Evolutionary conservation across 2,888 invertebrate genomes (phyloP).

Genomic region (Thumatha senex): DNA sequence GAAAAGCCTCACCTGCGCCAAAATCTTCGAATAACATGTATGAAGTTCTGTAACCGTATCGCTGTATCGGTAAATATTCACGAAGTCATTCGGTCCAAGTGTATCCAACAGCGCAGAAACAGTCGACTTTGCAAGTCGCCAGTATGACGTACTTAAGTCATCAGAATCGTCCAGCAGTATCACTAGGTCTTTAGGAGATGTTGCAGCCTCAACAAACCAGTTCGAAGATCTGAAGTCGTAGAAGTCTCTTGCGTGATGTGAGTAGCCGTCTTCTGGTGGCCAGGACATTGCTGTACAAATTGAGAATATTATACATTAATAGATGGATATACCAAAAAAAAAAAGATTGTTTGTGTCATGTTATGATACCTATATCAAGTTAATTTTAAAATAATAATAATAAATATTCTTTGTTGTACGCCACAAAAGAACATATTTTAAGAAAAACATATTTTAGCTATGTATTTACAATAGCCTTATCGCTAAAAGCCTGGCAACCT

Average conservation of each 20-base stretch:
- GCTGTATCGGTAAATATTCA: constrained; percentile 96
- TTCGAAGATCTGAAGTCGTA: constrained; percentile 97
- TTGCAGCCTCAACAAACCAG: constrained; percentile 99
- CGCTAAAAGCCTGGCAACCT: no score
- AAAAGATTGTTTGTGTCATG: no score
- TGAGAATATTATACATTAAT: background rate
- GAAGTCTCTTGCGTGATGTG: constrained; percentile 91
- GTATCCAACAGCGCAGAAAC: constrained; percentile 96
- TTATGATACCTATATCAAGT: no score
- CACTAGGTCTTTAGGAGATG: constrained; percentile 98
- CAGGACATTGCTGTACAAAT: constrained; percentile 87
- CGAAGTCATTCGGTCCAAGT: constrained; percentile 97
- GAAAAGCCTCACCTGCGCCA: constrained; percentile 88
- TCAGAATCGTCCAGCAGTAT: constrained; percentile 96
- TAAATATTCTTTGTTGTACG: no score
- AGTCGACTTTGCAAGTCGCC: constrained; percentile 94
- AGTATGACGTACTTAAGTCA: constrained; percentile 92
- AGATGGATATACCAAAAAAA: no score
- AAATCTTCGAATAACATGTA: constrained; percentile 94
- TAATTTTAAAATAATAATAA: no score
- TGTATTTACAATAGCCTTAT: no score
- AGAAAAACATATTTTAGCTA: no score
- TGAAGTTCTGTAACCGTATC: constrained; percentile 93
- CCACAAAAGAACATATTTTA: no score
- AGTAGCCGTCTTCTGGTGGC: constrained; percentile 91